Conservation (phyloP, 2,797 vertebrate species). For the Leucoraja ocellata region DNA sequence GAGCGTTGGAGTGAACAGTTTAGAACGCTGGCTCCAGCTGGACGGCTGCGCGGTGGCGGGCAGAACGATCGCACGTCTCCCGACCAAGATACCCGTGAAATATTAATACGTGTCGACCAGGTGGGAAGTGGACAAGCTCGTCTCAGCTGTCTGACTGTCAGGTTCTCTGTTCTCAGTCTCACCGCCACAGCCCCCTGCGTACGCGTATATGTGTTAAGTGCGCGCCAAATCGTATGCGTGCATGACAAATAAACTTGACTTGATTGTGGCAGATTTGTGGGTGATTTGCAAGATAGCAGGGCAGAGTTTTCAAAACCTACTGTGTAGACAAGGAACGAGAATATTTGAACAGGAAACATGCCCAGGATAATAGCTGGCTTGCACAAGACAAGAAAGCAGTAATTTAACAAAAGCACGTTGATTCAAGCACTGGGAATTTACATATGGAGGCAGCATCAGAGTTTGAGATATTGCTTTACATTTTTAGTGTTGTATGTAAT, state of each 20-base stretch:
- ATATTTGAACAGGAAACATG: background rate
- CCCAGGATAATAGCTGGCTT: background rate
- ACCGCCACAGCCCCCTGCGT: background rate
- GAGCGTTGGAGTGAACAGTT: background rate
- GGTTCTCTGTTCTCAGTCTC: conserved; percentile 10
- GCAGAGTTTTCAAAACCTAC: background rate
- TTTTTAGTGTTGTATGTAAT: background rate
- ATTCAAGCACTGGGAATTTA: background rate
- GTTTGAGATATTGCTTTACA: background rate
- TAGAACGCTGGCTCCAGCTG: conserved; percentile 41
- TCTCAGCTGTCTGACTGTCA: conserved; percentile 22
- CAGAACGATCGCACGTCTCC: conserved; percentile 56
- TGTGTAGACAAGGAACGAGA: background rate
- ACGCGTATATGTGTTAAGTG: too few species aligned
- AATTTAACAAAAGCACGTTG: background rate
- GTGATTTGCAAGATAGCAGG: background rate
- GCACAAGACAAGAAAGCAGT: background rate
- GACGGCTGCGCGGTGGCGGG: conserved; percentile 49
- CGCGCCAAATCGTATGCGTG: too few species aligned
- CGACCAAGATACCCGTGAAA: conserved; percentile 54
- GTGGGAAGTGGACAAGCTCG: conserved; percentile 45
- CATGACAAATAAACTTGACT: too few species aligned
- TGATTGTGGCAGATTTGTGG: too few species aligned
- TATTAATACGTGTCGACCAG: conserved; percentile 53
- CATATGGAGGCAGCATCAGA: background rate